Percentiles rank a stretch among this genome's conserved stretches.
phyloP scores from a whole-genome alignment of 1,140 invertebrate species.

The Planococcus citri region DNA sequence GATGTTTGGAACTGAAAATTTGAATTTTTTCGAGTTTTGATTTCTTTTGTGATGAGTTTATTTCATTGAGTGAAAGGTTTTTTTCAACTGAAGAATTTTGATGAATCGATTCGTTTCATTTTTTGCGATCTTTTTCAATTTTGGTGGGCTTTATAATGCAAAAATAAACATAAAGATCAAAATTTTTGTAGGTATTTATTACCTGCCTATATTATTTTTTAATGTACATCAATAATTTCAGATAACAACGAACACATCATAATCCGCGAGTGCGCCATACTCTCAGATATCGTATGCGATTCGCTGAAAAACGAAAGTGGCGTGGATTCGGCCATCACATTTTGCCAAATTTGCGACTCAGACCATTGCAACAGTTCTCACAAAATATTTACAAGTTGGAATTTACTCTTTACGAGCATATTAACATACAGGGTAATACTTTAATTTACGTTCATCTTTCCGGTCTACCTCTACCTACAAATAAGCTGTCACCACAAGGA shows the following conservation, averaged over 20 bases:
- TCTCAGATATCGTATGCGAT: constrained; percentile 3
- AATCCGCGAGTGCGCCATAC: not conserved
- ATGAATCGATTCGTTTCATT: no score
- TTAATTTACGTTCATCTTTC: not conserved
- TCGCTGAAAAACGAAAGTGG: not conserved
- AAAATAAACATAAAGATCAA: no score
- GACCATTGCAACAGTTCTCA: not conserved
- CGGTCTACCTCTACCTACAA: not conserved
- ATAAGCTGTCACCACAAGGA: no score
- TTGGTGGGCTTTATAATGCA: no score
- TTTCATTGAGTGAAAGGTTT: no score
- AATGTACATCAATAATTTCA: no score
- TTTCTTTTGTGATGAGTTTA: no score
- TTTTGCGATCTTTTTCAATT: no score
- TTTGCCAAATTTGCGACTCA: not conserved
- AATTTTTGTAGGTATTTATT: no score
- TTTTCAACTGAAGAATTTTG: no score
- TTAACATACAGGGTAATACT: not conserved
- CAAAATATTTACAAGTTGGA: not conserved
- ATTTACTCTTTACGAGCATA: not conserved
- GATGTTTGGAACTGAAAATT: no score
- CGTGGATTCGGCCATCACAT: not conserved
- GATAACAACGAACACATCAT: not conserved
- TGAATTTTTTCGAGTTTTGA: no score
- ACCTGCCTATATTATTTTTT: not conserved